Evolutionary conservation across 2,113 vertebrate species (phyloP).

Genomic region (Apeltes quadracus): DNA sequence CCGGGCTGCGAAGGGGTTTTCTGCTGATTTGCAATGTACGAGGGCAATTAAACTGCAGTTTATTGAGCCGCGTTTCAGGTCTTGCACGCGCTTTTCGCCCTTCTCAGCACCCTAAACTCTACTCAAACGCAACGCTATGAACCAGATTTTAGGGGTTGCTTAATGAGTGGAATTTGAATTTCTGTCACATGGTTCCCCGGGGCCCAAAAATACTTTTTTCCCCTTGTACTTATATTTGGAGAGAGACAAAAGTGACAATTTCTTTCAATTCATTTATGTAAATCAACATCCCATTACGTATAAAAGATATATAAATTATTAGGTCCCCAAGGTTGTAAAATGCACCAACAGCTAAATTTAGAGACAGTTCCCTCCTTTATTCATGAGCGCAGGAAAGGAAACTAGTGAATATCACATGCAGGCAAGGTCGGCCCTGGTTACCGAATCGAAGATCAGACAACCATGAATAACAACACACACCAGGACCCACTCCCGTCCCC

Average conservation of each 20-base stretch:
- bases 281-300: background rate
- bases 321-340: background rate
- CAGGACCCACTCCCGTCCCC: background rate
- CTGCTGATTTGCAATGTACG: background rate
- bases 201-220: background rate
- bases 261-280: background rate
- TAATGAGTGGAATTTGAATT: background rate
- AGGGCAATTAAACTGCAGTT: background rate
- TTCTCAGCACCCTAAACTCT: constrained; percentile 1
- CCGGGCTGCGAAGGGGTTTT: background rate
- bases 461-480: background rate
- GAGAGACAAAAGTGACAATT: no score
- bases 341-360: background rate
- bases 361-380: background rate
- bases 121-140: background rate
- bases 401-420: background rate
- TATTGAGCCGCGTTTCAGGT: constrained; percentile 11
- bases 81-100: background rate
- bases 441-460: background rate
- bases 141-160: background rate
- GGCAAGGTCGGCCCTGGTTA: background rate
- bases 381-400: background rate
- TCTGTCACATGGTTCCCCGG: background rate
- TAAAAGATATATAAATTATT: background rate
- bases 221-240: no score